Conservation (phyloP, 2,888 invertebrate genomes). For the Sylvicola fuscatus region DNA sequence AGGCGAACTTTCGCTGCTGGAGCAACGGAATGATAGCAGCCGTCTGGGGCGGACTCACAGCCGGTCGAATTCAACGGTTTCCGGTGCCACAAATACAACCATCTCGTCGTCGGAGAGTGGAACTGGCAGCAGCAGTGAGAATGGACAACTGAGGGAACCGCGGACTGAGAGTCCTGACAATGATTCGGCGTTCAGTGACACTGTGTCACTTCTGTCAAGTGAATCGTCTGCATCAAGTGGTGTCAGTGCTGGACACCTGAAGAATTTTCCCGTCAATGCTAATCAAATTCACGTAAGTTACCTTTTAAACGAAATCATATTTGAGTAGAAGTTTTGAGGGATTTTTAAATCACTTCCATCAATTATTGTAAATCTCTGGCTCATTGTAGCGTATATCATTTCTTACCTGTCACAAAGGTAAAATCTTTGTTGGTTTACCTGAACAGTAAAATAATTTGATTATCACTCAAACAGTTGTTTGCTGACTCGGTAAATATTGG, state of each 20-base stretch:
- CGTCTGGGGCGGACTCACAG: constrained; percentile 12
- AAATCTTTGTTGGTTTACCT: too few relatives aligned
- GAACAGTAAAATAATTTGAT: too few relatives aligned
- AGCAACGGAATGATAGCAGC: constrained; percentile 30
- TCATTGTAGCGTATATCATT: too few relatives aligned
- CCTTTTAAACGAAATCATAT: too few relatives aligned
- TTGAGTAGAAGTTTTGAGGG: too few relatives aligned
- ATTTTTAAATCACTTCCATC: too few relatives aligned
- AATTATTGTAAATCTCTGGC: too few relatives aligned
- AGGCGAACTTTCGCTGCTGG: constrained; percentile 85
- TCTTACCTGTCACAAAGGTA: too few relatives aligned
- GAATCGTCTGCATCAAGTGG: constrained; percentile 89
- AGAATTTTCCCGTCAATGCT: constrained; percentile 8
- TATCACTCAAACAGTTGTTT: too few relatives aligned
- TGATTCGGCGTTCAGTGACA: constrained; percentile 96
- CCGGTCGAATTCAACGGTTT: constrained; percentile 26
- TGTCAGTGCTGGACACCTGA: constrained; percentile 33
- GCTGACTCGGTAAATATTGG: too few relatives aligned
- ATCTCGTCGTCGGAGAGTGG: constrained; percentile 16
- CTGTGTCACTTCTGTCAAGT: constrained; percentile 71
- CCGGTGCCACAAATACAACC: constrained; percentile 18
- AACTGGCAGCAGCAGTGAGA: constrained; percentile 7
- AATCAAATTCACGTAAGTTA: constrained; percentile 5
- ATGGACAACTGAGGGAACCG: constrained; percentile 22
- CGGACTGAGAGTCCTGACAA: constrained; percentile 90